Base-by-base conservation (phyloP, 2,113 vertebrate species). In the Nematolebias whitei region DNA sequence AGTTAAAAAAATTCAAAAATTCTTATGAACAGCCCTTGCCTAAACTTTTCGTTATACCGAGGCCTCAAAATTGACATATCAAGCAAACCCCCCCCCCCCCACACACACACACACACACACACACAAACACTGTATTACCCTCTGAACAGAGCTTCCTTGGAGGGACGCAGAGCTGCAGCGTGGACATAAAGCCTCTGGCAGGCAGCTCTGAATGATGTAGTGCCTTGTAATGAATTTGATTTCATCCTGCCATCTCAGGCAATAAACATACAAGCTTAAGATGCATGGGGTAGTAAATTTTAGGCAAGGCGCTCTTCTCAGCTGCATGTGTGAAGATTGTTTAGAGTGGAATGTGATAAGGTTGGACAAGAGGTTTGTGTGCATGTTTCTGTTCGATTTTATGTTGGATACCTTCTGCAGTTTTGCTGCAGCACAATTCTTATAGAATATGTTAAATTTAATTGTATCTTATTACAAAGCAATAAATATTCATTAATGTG, bases 151-250 rank as follows among this genome's bases (percentile, higher is more conserved):
- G 68, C 77, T 75, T 80, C 63, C 54, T 53, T 18, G 63, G 71
- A 55, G 66, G 67, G 66, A 74, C 63, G 74, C 65, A 39, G 73
- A 66, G 59, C 76, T 68, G 62, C 71, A 26, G 58, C 9, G 14
- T 41, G 74, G 70, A 75, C 75, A 83, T 65, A 80, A 84, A 88
- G 70, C 80, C 63, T 29, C 75, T 72, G 76, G 86, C 85, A 86
- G 74, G 72, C 64, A 69, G 20, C 60, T 63, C 55, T 2, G 43
- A 72, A 71, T 91, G 84, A 91, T 90, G 63, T 74, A 86, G 71
- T 71, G 74, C 61, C 62, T 86, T 85, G 86, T 89, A 88, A 93
- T 88, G 88, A 89, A 86, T 84, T 75, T 80, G 73, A 88, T 89
- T 90, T 80, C 87, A 76, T 82, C 76, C 72, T 71, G 79, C 75